These are phyloP conservation scores for Hippolais icterina DNA, from an alignment of 2,113 vertebrate genomes.

Conservation along the genomic window DNA sequence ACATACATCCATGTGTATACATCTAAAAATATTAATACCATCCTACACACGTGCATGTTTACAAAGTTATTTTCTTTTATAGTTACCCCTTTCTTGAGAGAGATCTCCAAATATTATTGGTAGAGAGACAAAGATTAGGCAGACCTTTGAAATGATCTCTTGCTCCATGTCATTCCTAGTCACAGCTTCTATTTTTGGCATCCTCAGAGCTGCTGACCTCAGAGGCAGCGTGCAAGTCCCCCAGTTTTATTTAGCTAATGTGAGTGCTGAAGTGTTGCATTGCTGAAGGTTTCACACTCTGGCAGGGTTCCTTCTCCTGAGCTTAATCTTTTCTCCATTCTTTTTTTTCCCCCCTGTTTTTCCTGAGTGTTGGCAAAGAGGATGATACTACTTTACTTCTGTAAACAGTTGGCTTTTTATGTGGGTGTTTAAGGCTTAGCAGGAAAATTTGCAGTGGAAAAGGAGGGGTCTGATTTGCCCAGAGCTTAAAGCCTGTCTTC, in stretches of 20 bases:
- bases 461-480: not conserved
- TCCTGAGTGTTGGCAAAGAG: not conserved
- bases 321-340: not conserved
- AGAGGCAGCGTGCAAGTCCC: not conserved
- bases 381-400: not conserved
- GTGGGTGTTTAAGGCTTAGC: not conserved
- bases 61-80: not conserved
- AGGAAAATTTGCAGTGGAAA: not conserved
- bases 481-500: not conserved
- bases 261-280: not conserved
- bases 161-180: not conserved
- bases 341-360: not conserved
- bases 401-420: not conserved
- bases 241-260: not conserved
- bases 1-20: not conserved
- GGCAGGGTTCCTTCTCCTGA: not conserved
- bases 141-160: not conserved
- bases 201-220: not conserved
- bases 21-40: not conserved
- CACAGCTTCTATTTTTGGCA: conserved; percentile 20
- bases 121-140: not conserved
- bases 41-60: not conserved
- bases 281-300: not conserved
- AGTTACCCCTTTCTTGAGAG: not conserved
- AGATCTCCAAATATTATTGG: not conserved